A percentile compares a stretch with the other conserved stretches of the same genome.
These are phyloP conservation scores for Lordiphosa stackelbergi DNA, from an alignment of 1,140 invertebrate species.

Conservation along the genomic window DNA sequence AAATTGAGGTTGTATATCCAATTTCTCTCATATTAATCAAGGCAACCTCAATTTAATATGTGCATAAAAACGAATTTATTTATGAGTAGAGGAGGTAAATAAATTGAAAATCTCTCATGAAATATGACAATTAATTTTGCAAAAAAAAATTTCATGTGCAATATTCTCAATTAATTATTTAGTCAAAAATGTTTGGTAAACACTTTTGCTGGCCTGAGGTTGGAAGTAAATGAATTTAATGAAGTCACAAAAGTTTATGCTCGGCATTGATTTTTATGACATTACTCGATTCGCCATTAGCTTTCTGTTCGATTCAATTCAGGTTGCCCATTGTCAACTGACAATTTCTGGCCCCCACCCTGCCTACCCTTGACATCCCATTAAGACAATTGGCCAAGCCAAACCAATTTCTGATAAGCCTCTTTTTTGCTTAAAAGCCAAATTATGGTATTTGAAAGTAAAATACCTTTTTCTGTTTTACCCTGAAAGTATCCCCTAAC, in stretches of 20 bases:
- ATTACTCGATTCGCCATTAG: constrained; percentile 11
- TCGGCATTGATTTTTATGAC: too few relatives aligned
- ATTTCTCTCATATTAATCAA: constrained; percentile 30
- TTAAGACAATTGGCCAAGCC: constrained; percentile 71
- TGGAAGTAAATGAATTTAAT: too few relatives aligned
- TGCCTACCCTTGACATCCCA: constrained; percentile 28
- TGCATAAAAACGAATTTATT: constrained; percentile 4
- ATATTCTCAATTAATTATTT: constrained; percentile 48
- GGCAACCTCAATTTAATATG: constrained; percentile 19
- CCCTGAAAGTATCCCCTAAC: constrained; percentile 14
- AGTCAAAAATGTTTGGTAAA: background rate
- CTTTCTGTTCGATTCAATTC: constrained; percentile 29
- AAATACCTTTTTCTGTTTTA: constrained; percentile 33
- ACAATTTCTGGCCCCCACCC: constrained; percentile 12
- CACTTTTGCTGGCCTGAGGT: too few relatives aligned
- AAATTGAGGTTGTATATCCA: constrained; percentile 37
- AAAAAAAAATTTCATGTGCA: constrained; percentile 1
- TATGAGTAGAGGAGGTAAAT: constrained; percentile 9
- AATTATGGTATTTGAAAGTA: constrained; percentile 70
- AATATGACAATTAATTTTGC: constrained; percentile 46
- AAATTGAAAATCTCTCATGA: constrained; percentile 41
- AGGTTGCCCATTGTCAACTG: constrained; percentile 41
- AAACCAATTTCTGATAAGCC: constrained; percentile 74
- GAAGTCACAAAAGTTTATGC: too few relatives aligned
- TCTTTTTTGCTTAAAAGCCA: constrained; percentile 70